These are phyloP conservation scores for Peribatodes rhomboidaria DNA, from an alignment of 2,888 invertebrate genomes.

Conservation along the genomic window DNA sequence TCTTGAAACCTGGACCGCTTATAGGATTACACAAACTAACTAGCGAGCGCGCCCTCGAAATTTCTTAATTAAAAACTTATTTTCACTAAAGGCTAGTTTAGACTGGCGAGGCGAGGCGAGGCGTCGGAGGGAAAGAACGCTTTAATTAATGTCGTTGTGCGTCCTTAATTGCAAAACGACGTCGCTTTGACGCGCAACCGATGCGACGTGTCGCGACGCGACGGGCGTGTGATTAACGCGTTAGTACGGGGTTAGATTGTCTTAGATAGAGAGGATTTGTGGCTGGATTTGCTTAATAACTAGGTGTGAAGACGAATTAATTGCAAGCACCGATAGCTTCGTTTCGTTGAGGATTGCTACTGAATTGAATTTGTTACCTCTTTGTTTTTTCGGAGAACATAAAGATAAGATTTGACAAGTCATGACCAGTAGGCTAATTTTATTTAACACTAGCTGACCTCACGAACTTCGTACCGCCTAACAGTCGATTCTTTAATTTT, in stretches of 20 bases:
- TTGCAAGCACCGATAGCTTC: background rate
- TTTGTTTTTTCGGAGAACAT: too few relatives aligned
- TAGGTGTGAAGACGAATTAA: background rate
- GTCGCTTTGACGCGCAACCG: constrained; percentile 66
- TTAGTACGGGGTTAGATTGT: background rate
- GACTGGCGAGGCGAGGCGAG: constrained; percentile 51
- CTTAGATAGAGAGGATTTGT: background rate
- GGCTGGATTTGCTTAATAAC: background rate
- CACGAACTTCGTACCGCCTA: too few relatives aligned
- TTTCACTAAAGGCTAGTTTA: constrained; percentile 76
- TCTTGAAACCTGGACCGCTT: constrained; percentile 24
- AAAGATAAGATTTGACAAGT: too few relatives aligned
- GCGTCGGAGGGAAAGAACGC: constrained; percentile 61
- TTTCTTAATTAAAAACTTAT: constrained; percentile 79
- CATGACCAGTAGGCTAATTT: too few relatives aligned
- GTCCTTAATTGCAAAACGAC: constrained; percentile 75
- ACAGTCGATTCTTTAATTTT: too few relatives aligned
- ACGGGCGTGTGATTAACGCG: constrained; percentile 4
- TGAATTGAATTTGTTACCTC: too few relatives aligned
- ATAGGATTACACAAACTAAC: constrained; percentile 33
- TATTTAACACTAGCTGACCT: too few relatives aligned
- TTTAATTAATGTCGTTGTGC: constrained; percentile 82
- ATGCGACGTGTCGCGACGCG: constrained; percentile 16
- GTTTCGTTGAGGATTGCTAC: background rate
- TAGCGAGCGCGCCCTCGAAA: constrained; percentile 52